Evolutionary conservation across 2,888 invertebrate species (phyloP), one percentile per base, ranked within the genome.

Genomic region (Labia minor): DNA sequence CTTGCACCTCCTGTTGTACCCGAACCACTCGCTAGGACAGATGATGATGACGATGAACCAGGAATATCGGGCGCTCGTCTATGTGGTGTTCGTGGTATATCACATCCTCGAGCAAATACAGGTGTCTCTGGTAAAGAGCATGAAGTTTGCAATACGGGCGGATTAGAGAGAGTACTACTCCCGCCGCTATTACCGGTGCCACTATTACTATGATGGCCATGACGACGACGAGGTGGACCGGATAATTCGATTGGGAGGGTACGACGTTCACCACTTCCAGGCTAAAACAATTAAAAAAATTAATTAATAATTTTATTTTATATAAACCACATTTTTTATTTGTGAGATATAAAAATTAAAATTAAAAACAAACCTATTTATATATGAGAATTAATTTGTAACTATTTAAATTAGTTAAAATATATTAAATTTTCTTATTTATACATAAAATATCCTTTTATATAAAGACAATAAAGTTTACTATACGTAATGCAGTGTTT

Each of bases 91-190:
- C 91, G 82, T 0, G 91, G 90, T 71, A 91, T 88, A 77, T 92
- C 91, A 78, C 89, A 88, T 67, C 90, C 90, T 71, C 92, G 82
- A 1, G 90, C 89, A 77, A 92, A 92, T 69, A 92, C 90, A 0
- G 92, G 91, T 1, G 92, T 92, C 79, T 92, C 92, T n/a, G 92
- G 92, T 68, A 92, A 80, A 74, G 91, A 91, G 72, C 90, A 91
- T 0, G 91, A 91, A 1, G 91, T 91, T 77, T 91, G 91, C 77
- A 91, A 78, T 3, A 67, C 81, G 79, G 75, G 70, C 83, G 83
- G 71, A 14, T 11, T 49, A 2, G 49, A 49, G 49, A 49, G 14
- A n/a, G 49, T 49, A 16, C 49, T 49, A 49, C 49, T 49, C n/a
- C 49, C 49, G 49, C 49, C 14, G n/a, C 49, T 49, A 14, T 49